phyloP scores from a whole-genome alignment of 1,140 invertebrate species.

The Thaumetopoea pityocampa region DNA sequence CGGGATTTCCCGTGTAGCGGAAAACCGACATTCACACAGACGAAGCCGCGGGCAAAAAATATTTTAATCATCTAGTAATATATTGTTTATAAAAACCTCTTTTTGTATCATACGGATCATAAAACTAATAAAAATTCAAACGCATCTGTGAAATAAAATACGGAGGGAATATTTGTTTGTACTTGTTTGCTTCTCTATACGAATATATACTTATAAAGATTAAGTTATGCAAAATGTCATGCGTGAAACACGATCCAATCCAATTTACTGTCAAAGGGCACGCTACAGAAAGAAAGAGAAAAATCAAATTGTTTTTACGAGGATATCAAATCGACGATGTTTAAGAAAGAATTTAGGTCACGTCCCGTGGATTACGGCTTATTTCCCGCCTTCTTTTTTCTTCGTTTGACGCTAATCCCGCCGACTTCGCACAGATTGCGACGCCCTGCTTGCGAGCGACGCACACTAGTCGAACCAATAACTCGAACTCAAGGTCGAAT shows the following conservation, averaged over 20 bases:
- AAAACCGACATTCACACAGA: too few relatives aligned
- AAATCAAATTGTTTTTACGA: constrained; percentile 63
- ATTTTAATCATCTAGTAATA: too few relatives aligned
- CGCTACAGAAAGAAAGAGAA: constrained; percentile 35
- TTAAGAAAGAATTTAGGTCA: constrained; percentile 66
- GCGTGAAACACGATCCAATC: constrained; percentile 36
- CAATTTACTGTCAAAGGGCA: constrained; percentile 38
- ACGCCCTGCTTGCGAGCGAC: constrained; percentile 28
- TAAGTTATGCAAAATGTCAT: constrained; percentile 21
- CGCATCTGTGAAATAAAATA: too few relatives aligned
- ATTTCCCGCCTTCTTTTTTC: constrained; percentile 67
- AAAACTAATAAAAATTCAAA: too few relatives aligned
- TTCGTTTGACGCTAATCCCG: constrained; percentile 67
- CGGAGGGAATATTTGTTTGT: too few relatives aligned
- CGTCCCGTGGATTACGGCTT: constrained; percentile 66
- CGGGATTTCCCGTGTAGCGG: too few relatives aligned
- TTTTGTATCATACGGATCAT: too few relatives aligned
- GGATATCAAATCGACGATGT: constrained; percentile 63
- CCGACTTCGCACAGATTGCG: constrained; percentile 43
- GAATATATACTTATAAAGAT: too few relatives aligned
- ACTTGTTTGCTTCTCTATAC: too few relatives aligned
- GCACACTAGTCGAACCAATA: constrained; percentile 13
- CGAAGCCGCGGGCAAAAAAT: too few relatives aligned
- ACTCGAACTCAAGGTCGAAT: constrained; percentile 38
- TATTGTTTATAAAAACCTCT: too few relatives aligned